Conservation (phyloP, 2,888 invertebrate genomes). For the Amphimallon solstitiale region DNA sequence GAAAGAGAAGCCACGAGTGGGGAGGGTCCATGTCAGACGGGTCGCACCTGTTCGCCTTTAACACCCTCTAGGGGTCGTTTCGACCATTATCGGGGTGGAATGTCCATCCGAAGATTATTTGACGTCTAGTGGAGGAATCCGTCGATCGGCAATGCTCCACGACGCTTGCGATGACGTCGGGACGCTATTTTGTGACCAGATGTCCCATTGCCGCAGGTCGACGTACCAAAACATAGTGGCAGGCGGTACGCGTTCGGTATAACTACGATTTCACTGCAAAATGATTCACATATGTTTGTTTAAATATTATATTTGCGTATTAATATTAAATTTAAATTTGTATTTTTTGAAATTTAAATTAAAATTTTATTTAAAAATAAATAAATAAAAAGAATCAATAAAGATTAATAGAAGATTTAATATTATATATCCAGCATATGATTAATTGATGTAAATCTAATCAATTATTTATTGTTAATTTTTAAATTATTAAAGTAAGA, state of each 20-base stretch:
- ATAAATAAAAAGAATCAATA: too few relatives aligned
- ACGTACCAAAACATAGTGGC: conserved; percentile 12
- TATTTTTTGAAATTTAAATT: too few relatives aligned
- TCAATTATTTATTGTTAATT: too few relatives aligned
- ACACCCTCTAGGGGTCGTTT: conserved; percentile 53
- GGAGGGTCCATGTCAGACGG: conserved; percentile 47
- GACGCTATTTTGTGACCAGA: conserved; percentile 37
- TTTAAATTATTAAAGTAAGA: too few relatives aligned
- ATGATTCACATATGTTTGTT: conserved; percentile 27
- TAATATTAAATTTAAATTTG: too few relatives aligned
- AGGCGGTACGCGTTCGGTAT: too few relatives aligned
- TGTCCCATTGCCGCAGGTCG: conserved; percentile 35
- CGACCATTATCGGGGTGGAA: conserved; percentile 39
- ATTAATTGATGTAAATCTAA: too few relatives aligned
- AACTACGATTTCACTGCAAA: conserved; percentile 24
- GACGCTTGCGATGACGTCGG: conserved; percentile 3
- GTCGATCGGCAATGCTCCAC: neutral
- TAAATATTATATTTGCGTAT: too few relatives aligned
- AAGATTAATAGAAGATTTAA: too few relatives aligned
- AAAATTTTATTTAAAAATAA: too few relatives aligned
- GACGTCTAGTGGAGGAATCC: neutral
- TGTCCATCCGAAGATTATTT: conserved; percentile 44
- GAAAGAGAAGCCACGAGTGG: conserved; percentile 39
- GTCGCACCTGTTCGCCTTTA: conserved; percentile 61
- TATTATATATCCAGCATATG: too few relatives aligned